A percentile compares a stretch with the other conserved stretches of the same genome.
Evolutionary conservation across 2,113 vertebrate species (phyloP).

Genomic region (Tychaedon coryphoeus): DNA sequence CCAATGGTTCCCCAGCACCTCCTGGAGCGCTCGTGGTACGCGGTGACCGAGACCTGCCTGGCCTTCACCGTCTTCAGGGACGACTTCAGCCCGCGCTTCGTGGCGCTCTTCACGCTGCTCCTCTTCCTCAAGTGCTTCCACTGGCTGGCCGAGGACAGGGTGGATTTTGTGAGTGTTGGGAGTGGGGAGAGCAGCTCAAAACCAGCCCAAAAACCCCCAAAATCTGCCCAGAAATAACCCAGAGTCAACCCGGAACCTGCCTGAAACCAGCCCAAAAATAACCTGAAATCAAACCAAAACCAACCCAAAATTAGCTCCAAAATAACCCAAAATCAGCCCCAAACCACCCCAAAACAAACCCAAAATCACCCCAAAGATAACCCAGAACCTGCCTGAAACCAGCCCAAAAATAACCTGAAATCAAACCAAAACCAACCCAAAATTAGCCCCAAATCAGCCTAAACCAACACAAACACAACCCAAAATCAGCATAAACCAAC

Average conservation of each 20-base stretch:
- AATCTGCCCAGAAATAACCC: too few relatives aligned
- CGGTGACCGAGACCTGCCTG: constrained; percentile 94
- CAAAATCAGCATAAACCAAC: too few relatives aligned
- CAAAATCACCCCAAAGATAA: not conserved
- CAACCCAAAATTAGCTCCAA: too few relatives aligned
- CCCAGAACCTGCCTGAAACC: too few relatives aligned
- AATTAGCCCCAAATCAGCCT: too few relatives aligned
- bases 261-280: rapidly evolving
- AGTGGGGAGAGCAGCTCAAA: rapidly evolving
- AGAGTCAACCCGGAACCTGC: rapidly evolving
- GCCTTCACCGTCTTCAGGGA: constrained; percentile 98
- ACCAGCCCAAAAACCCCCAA: rapidly evolving
- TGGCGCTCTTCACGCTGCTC: constrained; percentile 95
- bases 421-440: too few relatives aligned
- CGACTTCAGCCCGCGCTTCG: constrained; percentile 96
- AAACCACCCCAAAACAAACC: not conserved
- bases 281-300: too few relatives aligned
- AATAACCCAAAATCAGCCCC: rapidly evolving
- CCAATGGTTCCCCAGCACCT: constrained; percentile 78
- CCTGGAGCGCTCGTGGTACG: constrained; percentile 97
- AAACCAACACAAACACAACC: too few relatives aligned
- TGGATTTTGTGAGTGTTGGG: constrained; percentile 88
- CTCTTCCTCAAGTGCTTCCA: constrained; percentile 99
- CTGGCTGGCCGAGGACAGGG: constrained; percentile 94
- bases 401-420: too few relatives aligned